Percentiles rank a stretch among this genome's conserved stretches.
These are phyloP conservation scores for Laupala kohalensis DNA, from an alignment of 1,140 invertebrate genomes.

Conservation along the genomic window DNA sequence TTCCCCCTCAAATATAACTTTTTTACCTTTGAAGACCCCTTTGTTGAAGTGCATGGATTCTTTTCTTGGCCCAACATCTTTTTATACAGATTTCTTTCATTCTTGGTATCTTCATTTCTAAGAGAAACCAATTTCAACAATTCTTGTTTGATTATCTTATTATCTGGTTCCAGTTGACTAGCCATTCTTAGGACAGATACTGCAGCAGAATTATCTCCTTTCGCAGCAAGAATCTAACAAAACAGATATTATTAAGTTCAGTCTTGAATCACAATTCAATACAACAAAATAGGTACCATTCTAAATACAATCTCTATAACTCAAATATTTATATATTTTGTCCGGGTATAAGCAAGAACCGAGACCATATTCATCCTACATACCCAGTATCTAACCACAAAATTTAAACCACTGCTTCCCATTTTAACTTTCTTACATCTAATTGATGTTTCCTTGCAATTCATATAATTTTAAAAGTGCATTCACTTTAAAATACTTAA, in stretches of 20 bases:
- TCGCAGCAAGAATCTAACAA: constrained; percentile 42
- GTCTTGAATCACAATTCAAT: too few relatives aligned
- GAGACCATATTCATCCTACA: too few relatives aligned
- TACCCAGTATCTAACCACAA: too few relatives aligned
- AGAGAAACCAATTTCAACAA: constrained; percentile 40
- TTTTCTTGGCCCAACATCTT: constrained; percentile 44
- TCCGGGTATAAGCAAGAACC: too few relatives aligned
- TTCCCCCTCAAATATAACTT: neutral
- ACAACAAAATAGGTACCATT: too few relatives aligned
- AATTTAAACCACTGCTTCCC: too few relatives aligned
- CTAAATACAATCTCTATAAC: too few relatives aligned
- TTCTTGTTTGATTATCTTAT: constrained; percentile 41
- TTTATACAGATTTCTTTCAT: constrained; percentile 47
- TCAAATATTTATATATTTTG: too few relatives aligned
- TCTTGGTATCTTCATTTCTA: constrained; percentile 35
- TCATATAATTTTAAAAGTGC: too few relatives aligned
- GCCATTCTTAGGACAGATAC: constrained; percentile 41
- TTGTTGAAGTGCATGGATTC: neutral
- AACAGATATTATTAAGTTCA: constrained; percentile 1
- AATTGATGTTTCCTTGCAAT: too few relatives aligned
- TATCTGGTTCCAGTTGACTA: constrained; percentile 41
- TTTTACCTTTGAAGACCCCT: neutral
- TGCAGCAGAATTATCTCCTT: constrained; percentile 45
- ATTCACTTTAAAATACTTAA: too few relatives aligned
- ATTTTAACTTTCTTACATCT: too few relatives aligned